Conservation (phyloP, 2,797 vertebrate species). For the Myiothlypis coronata region DNA sequence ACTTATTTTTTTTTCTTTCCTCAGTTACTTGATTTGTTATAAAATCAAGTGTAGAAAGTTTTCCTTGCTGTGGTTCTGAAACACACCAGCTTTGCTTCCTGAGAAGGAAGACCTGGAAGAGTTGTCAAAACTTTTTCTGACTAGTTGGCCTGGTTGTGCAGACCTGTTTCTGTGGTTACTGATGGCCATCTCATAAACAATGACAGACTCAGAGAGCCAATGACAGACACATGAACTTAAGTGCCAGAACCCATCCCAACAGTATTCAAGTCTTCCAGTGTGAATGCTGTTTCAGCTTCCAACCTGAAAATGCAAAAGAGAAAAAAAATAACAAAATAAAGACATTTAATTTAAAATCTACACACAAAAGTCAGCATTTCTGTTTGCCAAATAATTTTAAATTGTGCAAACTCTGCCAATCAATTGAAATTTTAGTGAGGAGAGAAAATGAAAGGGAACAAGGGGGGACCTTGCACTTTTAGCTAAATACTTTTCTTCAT, state of each 20-base stretch:
- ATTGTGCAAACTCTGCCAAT: background rate
- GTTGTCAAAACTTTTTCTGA: background rate
- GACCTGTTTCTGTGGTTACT: background rate
- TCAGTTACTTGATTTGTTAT: background rate
- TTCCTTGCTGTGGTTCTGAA: background rate
- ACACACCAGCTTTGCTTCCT: background rate
- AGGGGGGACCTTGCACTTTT: background rate
- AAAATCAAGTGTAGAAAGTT: background rate
- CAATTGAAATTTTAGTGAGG: background rate
- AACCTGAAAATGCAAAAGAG: background rate
- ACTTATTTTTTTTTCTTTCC: background rate
- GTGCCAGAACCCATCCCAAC: background rate
- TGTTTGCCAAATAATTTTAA: background rate
- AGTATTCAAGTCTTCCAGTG: background rate
- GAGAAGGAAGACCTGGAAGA: background rate
- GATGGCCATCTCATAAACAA: background rate
- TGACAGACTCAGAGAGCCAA: background rate
- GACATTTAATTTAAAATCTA: background rate
- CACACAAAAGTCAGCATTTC: background rate
- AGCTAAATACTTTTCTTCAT: background rate
- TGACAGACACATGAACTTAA: background rate
- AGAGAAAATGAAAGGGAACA: background rate
- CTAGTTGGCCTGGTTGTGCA: background rate
- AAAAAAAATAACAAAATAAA: background rate
- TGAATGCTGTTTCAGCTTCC: background rate